Base-by-base conservation (phyloP, 2,888 invertebrate genomes). In the Rotaria magnacalcarata region DNA sequence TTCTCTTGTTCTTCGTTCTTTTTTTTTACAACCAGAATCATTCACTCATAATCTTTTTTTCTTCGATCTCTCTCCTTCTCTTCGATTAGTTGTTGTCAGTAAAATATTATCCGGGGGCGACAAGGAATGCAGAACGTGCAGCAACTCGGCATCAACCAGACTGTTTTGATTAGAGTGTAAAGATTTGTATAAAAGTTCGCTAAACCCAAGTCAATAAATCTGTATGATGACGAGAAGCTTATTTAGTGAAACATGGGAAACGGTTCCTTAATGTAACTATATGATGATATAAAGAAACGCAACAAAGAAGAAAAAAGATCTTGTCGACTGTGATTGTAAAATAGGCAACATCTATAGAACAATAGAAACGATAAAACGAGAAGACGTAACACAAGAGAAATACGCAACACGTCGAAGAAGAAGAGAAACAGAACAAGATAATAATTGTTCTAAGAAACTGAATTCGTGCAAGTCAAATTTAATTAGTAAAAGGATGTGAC, bases 381-480 rank as follows among this genome's bases (percentile, higher is more conserved):
- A 67, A 67, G 27, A 67, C 7, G 27, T n/a, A 11, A 16, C 11
- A 67, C 14, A 11, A 27, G 2, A 27, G 11, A 16, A n/a, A 67
- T 5, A 34, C 2, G 67, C 27, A 67, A 27, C 2, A 34, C 1
- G 34, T 34, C 34, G 34, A 34, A 34, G 34, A 34, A 34, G 34
- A 34, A 34, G 14, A 67, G 14, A n/a, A 58, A 58, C 8, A 27
- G 27, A 67, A 34, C n/a, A 67, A 34, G 34, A 34, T 34, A 34
- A 14, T 67, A 34, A 67, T 67, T 27, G 34, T 34, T 67, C 8
- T 14, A 34, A 8, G 34, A 67, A 67, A 67, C 67, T 34, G 10
- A 27, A 34, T 67, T 67, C 67, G 67, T 67, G 67, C 67, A 67
- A 67, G 67, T 67, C 67, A n/a, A 67, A 67, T 67, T 67, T 67